phyloP scores from a whole-genome alignment of 2,113 vertebrate genomes.

The Oryzias woworae region DNA sequence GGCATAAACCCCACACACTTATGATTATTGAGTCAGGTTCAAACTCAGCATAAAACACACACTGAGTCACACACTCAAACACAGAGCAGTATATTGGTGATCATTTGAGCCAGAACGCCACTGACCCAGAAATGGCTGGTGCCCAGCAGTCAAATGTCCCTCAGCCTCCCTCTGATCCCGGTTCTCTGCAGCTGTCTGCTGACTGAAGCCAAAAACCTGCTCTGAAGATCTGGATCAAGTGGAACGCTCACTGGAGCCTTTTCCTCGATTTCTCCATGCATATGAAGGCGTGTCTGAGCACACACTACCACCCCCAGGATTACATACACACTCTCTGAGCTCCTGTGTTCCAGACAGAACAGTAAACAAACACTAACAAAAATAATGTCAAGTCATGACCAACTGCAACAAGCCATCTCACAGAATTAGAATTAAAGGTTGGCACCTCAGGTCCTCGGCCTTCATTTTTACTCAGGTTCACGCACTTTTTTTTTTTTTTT shows the following conservation, averaged over 20 bases:
- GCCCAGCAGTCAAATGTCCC: constrained; percentile 39
- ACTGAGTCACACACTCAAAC: constrained; percentile 12
- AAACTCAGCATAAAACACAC: constrained; percentile 17
- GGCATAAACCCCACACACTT: not conserved
- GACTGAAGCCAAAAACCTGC: constrained; percentile 35
- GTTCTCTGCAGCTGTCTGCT: constrained; percentile 45
- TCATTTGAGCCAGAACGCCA: constrained; percentile 53
- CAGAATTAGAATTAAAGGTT: too few species aligned
- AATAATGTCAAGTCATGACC: too few species aligned
- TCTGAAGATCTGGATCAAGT: constrained; percentile 36
- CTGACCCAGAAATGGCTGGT: constrained; percentile 60
- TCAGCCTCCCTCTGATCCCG: constrained; percentile 40
- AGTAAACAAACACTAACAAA: too few species aligned
- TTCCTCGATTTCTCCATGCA: not conserved
- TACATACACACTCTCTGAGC: too few species aligned
- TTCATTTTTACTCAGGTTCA: not conserved
- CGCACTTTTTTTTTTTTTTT: too few species aligned
- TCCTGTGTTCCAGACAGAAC: too few species aligned
- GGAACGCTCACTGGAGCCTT: not conserved
- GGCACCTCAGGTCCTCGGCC: too few species aligned
- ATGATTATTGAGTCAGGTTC: constrained; percentile 4
- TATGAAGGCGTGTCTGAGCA: too few species aligned
- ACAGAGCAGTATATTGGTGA: constrained; percentile 35
- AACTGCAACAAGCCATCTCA: too few species aligned
- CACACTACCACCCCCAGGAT: too few species aligned